Base-by-base conservation (phyloP, 2,888 invertebrate genomes). In the Ectobius pallidus region DNA sequence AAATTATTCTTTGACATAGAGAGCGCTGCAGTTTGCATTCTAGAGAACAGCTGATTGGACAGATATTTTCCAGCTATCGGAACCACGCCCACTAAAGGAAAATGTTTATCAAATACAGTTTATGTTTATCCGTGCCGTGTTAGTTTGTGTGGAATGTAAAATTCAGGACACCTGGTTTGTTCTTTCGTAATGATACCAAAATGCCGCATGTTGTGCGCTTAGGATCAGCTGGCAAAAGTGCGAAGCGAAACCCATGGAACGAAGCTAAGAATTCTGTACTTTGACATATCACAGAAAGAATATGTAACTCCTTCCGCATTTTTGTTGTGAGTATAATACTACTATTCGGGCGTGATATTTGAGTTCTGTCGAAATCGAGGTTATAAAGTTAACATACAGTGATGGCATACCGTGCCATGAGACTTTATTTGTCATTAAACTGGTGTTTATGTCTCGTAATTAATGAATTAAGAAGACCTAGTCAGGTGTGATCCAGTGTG, bases 1-100 rank as follows among this genome's bases (percentile, higher is more conserved):
- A n/a, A n/a, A n/a, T n/a, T n/a, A n/a, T n/a, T n/a, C n/a, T n/a
- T n/a, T n/a, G n/a, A n/a, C 34, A 34, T 11, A 7, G 34, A 34
- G 46, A 65, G 65, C 65, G 46, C 65, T 65, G 65, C 44, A 65
- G 27, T 44, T 44, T 42, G 65, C n/a, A n/a, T 34, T 25, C 7
- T 20, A 65, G 25, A 18, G 11, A 65, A 65, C 65, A 65, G 65
- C 65, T 65, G 65, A 65, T 65, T 65, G 65, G 65, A 46, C n/a
- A 25, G 34, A n/a, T 65, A 32, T 61, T 61, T n/a, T 61, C 30
- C n/a, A 20, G 44, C 25, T 46, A 6, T 9, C 27, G 25, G 22
- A 42, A 46, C 65, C 65, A 65, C 65, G 65, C 65, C 65, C 65
- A 65, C 65, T 65, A n/a, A 27, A 42, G 14, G 42, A 65, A 30